Base-by-base conservation (phyloP, 2,797 vertebrate species). In the Pangasius mekongensis region DNA sequence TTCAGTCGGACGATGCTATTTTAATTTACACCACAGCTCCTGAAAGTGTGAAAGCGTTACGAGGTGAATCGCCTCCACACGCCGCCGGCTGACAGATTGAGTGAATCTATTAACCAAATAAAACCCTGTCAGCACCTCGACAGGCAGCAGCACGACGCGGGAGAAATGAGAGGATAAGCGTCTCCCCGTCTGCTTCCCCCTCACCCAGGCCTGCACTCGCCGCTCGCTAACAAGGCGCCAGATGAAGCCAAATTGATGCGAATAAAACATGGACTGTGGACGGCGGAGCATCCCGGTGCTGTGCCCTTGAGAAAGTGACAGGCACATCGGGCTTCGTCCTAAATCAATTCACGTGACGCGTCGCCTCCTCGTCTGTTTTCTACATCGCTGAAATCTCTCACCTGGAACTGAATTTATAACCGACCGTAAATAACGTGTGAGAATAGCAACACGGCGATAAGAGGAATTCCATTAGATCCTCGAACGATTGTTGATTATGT, bases 401-500 rank as follows among this genome's bases (percentile, higher is more conserved):
- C 95, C 96, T 94, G 96, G 97, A 98, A 98, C 98, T 98, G 97
- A 98, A 98, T 98, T 98, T 97, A 98, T 98, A 98, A 98, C 97
- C 96, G 96, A 97, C 95, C 95, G 92, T 96, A 97, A 97, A 99
- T 97, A 98, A 97, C 96, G 94, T 96, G 96, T 96, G 95, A 94
- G 97, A 81, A 22, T 0, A 97, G 97, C 97, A 97, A 97, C 97
- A 96, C 96, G 94, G 95, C 93, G 97, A 98, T 98, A 98, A 98
- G 97, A 97, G 97, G 94, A 98, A 97, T 97, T 97, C 96, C 96
- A 98, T 98, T 97, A 97, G 97, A 98, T 97, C 98, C 94, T 92
- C 47, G 16, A 66, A 49, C 49, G 73, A 83, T 52, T 27, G 92
- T 77, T 85, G 33, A 84, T 77, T 54, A 27, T 7, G 13, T 43